Conservation (phyloP, 92 coral and sea anemone genomes). For the Epizoanthus scotinus region DNA sequence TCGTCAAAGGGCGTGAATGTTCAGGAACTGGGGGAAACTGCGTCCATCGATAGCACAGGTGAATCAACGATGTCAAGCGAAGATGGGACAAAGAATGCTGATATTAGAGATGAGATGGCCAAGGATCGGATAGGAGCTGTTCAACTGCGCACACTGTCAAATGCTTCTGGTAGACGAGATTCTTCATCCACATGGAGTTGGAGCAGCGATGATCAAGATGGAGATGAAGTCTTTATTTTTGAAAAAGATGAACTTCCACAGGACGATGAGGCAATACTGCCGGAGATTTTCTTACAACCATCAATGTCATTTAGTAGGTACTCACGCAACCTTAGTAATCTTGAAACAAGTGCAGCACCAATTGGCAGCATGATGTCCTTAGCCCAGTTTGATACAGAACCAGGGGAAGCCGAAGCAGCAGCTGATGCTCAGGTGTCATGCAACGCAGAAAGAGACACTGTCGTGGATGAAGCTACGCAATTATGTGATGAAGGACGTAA, state of each 20-base stretch:
- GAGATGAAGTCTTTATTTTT: slow-evolving; percentile 36
- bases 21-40: slow-evolving; percentile 1
- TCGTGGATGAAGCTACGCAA: not conserved
- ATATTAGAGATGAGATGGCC: slow-evolving; percentile 28
- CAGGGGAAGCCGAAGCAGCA: slow-evolving; percentile 4
- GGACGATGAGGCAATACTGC: slow-evolving; percentile 18
- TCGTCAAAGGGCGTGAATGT: not conserved
- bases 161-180: slow-evolving; percentile 13
- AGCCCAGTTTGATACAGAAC: slow-evolving; percentile 30
- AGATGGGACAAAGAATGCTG: no score
- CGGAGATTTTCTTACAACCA: slow-evolving; percentile 31
- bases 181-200: slow-evolving; percentile 35
- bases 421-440: not conserved
- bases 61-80: slow-evolving; percentile 15
- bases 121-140: slow-evolving; percentile 42
- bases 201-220: slow-evolving; percentile 41
- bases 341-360: slow-evolving; percentile 11
- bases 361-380: slow-evolving; percentile 42
- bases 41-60: slow-evolving; percentile 4
- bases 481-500: not conserved
- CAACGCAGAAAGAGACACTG: not conserved
- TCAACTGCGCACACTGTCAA: slow-evolving; percentile 7
- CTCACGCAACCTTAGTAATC: slow-evolving; percentile 31
- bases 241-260: slow-evolving; percentile 23
- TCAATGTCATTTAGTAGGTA: slow-evolving; percentile 38